Evolutionary conservation across 1,140 invertebrate species (phyloP), one percentile per base, ranked within the genome.

Genomic region (Nebria ingens): DNA sequence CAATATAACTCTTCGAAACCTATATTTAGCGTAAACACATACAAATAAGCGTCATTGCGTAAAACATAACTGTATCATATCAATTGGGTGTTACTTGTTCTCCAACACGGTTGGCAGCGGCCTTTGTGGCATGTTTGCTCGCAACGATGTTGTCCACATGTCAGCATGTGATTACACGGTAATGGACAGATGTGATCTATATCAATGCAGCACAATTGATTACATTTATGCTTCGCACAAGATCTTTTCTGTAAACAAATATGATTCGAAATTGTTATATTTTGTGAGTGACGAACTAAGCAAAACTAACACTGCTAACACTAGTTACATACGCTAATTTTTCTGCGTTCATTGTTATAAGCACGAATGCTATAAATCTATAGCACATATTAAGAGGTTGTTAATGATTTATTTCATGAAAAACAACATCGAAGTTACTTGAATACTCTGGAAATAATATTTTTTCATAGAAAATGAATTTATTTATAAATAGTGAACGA

Each of bases 1-100:
- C 96, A 98, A 1, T 82, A 83, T 1, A 97, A 72, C 70, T 98
- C 95, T 51, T 95, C 89, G 72, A 94, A 97, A 66, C 82, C 84
- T 84, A 59, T 51, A 60, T 4, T 45, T 4, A 12, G 9, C 9
- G 15, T 45, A 45, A 9, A 45, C 6, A 45, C 42, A 54, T 19
- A 15, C 38, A 45, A 51, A 54, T 55, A 58, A 56, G n/a, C n/a
- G n/a, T n/a, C n/a, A n/a, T n/a, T n/a, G n/a, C n/a, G n/a, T n/a
- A n/a, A n/a, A 51, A 56, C 50, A 2, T 45, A 13, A 25, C 15
- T 55, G 22, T 12, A 2, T 19, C 15, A 25, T 21, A 54, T 6
- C 6, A 42, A 22, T 45, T 2, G 11, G 42, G n/a, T 11, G 19
- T 2, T 21, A 85, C 91, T 91, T 62, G 85, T 85, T 59, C 85